phyloP scores from a whole-genome alignment of 2,797 vertebrate genomes.

The Fringilla coelebs region DNA sequence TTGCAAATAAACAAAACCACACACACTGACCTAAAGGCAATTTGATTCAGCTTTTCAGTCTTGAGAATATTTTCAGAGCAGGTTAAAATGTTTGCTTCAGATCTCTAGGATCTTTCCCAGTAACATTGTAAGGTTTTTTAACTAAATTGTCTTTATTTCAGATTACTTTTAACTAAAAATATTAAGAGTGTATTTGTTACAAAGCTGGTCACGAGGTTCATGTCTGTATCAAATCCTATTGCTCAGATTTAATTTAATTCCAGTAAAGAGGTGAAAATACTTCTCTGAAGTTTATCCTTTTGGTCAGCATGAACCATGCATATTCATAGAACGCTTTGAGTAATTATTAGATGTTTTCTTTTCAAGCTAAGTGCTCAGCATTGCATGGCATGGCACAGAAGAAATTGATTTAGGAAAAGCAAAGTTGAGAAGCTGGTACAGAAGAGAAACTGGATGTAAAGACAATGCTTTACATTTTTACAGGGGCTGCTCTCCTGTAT shows the following conservation, averaged over 20 bases:
- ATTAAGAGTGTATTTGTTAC: not conserved
- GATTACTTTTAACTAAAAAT: not conserved
- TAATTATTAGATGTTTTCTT: not conserved
- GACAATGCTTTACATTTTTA: not conserved
- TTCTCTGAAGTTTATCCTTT: not conserved
- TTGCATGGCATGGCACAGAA: not conserved
- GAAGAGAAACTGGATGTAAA: not conserved
- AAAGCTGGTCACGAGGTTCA: not conserved
- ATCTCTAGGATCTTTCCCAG: not conserved
- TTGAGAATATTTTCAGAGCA: not conserved
- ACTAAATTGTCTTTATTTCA: not conserved
- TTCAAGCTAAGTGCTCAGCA: not conserved
- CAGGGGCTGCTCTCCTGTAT: not conserved
- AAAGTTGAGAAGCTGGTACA: not conserved
- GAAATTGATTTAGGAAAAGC: not conserved
- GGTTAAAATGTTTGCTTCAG: not conserved
- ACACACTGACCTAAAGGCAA: not conserved
- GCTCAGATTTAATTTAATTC: not conserved
- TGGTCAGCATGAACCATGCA: not conserved
- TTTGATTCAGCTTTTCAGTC: not conserved
- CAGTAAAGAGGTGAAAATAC: not conserved
- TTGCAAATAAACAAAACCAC: not conserved
- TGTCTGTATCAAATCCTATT: not conserved
- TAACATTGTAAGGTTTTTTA: not conserved
- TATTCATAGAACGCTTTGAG: not conserved